A percentile compares a stretch with the other conserved stretches of the same genome.
Evolutionary conservation across 1,140 invertebrate genomes (phyloP).

Genomic region (Zaprionus tsacasi): DNA sequence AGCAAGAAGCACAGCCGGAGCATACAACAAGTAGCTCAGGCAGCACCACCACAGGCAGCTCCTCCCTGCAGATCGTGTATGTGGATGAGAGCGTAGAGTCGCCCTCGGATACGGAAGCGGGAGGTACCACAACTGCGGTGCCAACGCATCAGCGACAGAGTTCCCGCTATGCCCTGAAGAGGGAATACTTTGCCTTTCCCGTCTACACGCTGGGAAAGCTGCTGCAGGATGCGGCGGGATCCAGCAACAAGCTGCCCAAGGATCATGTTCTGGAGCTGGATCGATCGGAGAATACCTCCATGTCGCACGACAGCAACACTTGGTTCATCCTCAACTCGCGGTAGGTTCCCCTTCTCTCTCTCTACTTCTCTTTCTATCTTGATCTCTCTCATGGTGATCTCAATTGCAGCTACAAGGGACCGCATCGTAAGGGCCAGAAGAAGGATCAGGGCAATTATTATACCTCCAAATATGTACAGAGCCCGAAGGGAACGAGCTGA

Average conservation of each 20-base stretch:
- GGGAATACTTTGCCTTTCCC: slow-evolving; percentile 72
- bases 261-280: slow-evolving; percentile 30
- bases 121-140: slow-evolving; percentile 22
- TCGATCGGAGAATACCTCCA: slow-evolving; percentile 5
- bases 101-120: slow-evolving; percentile 20
- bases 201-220: slow-evolving; percentile 73
- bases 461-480: slow-evolving; percentile 64
- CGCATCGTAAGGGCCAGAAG: slow-evolving; percentile 15
- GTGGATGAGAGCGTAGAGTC: slow-evolving; percentile 67
- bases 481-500: not conserved
- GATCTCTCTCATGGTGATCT: not conserved
- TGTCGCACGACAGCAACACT: slow-evolving; percentile 45
- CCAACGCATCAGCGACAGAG: slow-evolving; percentile 48
- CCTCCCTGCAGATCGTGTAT: slow-evolving; percentile 65
- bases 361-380: not conserved
- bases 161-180: slow-evolving; percentile 60
- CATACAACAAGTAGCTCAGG: slow-evolving; percentile 4
- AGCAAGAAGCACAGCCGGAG: slow-evolving; percentile 16
- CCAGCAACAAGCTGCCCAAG: not conserved
- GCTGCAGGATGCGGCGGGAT: slow-evolving; percentile 35
- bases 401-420: slow-evolving; percentile 69
- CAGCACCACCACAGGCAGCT: not conserved
- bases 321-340: slow-evolving; percentile 79
- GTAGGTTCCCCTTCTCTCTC: slow-evolving; percentile 35
- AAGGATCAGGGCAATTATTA: slow-evolving; percentile 53